Percentiles rank a stretch among this genome's conserved stretches.
Conservation (phyloP, 2,888 invertebrate genomes). For the Craniophora ligustri region DNA sequence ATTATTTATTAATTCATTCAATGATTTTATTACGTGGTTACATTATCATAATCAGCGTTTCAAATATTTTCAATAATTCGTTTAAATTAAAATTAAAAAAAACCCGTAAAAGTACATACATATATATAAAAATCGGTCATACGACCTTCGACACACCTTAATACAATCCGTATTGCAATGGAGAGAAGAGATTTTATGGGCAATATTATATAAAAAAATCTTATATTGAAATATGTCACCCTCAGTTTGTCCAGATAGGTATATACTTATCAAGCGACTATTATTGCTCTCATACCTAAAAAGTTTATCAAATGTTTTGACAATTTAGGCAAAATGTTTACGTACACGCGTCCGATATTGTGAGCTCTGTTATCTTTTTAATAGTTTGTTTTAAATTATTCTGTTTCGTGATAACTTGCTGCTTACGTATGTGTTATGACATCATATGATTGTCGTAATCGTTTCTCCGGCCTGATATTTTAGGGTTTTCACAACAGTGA, state of each 20-base stretch:
- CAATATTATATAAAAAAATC: too few relatives aligned
- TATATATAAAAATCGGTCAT: too few relatives aligned
- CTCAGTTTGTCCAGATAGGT: constrained; percentile 19
- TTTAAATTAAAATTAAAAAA: too few relatives aligned
- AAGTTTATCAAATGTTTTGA: constrained; percentile 24
- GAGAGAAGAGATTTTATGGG: too few relatives aligned
- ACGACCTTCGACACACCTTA: too few relatives aligned
- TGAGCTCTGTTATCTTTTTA: constrained; percentile 16
- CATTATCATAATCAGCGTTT: constrained; percentile 19
- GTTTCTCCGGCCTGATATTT: constrained; percentile 8
- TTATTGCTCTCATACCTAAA: constrained; percentile 16
- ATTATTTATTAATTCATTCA: constrained; percentile 18
- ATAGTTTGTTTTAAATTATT: constrained; percentile 5
- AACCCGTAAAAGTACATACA: too few relatives aligned
- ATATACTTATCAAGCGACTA: constrained; percentile 2
- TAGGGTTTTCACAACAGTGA: constrained; percentile 4
- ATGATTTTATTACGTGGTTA: not conserved
- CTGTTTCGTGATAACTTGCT: constrained; percentile 1
- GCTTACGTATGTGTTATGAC: constrained; percentile 25
- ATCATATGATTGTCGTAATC: constrained; percentile 3
- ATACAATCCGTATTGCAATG: too few relatives aligned
- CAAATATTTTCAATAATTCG: too few relatives aligned
- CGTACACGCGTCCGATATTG: not conserved
- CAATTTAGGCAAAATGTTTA: constrained; percentile 15
- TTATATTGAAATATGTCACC: too few relatives aligned